Percentiles rank a stretch among this genome's conserved stretches.
phyloP scores from a whole-genome alignment of 1,140 invertebrate species.

The Lethocerus indicus region DNA sequence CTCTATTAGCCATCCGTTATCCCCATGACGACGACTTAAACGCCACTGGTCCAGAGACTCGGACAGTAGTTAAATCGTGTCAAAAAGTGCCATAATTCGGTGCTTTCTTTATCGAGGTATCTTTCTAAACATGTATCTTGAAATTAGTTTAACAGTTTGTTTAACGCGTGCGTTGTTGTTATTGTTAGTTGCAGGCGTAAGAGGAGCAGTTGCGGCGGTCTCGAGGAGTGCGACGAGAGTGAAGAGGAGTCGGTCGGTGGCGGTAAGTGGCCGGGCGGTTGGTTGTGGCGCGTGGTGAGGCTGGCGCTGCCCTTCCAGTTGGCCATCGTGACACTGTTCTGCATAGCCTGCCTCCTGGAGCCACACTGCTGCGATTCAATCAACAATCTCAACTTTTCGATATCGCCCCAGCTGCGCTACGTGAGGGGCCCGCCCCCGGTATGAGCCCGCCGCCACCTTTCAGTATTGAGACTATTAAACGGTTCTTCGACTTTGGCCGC shows the following conservation, averaged over 20 bases:
- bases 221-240: not conserved
- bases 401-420: constrained; percentile 70
- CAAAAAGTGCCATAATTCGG: no score
- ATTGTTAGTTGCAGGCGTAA: constrained; percentile 5
- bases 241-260: no score
- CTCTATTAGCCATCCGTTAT: no score
- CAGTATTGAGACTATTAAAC: no score
- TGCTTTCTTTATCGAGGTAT: no score
- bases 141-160: not conserved
- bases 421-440: constrained; percentile 70
- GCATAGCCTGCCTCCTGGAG: constrained; percentile 65
- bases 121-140: no score
- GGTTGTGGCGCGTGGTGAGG: constrained; percentile 57
- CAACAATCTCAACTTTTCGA: constrained; percentile 62
- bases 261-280: constrained; percentile 28
- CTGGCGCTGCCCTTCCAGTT: constrained; percentile 66
- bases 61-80: no score
- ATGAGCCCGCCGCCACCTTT: constrained; percentile 29
- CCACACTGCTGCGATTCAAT: constrained; percentile 67
- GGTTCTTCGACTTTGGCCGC: no score
- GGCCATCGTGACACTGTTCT: constrained; percentile 60
- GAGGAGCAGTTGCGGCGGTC: not conserved
- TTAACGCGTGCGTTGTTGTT: not conserved
- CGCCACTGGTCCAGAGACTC: no score
- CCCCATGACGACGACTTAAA: no score